These are phyloP conservation scores for Pammene aurita DNA, from an alignment of 2,888 invertebrate genomes.

Conservation along the genomic window DNA sequence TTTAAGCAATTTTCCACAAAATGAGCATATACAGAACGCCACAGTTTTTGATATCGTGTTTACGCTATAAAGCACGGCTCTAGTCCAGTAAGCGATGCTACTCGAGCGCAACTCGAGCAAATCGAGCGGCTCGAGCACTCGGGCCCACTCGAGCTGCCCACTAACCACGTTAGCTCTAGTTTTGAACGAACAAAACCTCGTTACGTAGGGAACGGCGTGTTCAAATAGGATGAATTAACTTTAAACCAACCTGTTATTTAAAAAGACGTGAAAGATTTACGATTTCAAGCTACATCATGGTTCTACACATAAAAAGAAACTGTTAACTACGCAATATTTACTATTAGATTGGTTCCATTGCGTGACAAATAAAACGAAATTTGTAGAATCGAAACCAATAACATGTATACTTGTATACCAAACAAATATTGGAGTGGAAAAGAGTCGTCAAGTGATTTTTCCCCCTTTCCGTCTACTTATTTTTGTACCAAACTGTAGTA, in stretches of 20 bases:
- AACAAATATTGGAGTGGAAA: too few species aligned
- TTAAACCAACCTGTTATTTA: background rate
- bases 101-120: conserved; percentile 20
- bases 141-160: conserved; percentile 8
- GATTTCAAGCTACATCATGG: too few species aligned
- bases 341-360: too few species aligned
- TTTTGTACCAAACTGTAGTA: too few species aligned
- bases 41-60: background rate
- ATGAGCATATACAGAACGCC: background rate
- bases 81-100: background rate
- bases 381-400: too few species aligned
- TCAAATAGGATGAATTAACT: background rate
- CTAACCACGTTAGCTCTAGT: conserved; percentile 6
- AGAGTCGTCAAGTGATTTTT: too few species aligned
- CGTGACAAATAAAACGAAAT: too few species aligned
- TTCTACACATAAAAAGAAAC: too few species aligned
- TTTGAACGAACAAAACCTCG: conserved; percentile 4
- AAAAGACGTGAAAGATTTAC: background rate
- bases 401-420: too few species aligned
- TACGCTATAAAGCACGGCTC: conserved; percentile 9
- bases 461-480: too few species aligned
- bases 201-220: background rate
- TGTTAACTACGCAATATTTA: too few species aligned
- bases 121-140: conserved; percentile 18
- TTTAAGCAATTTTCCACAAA: background rate